A percentile compares a stretch with the other conserved stretches of the same genome.
phyloP scores from a whole-genome alignment of 2,888 invertebrate genomes.

The Furcula furcula region DNA sequence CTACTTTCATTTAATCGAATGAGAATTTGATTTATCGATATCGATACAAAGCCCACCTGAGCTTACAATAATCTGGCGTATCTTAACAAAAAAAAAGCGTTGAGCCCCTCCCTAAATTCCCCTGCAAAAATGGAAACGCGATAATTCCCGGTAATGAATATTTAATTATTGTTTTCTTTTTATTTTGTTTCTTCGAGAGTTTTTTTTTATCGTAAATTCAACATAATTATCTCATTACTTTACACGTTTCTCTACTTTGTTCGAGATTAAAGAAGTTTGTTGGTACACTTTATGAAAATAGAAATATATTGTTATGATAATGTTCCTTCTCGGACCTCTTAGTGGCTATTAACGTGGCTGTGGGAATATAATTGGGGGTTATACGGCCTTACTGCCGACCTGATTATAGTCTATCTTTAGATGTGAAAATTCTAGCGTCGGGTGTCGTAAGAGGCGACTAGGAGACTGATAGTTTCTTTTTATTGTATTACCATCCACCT shows the following conservation, averaged over 20 bases:
- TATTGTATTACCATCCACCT: too few species aligned
- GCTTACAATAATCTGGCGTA: constrained; percentile 14
- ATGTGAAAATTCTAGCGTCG: too few species aligned
- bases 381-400: too few species aligned
- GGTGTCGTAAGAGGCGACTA: too few species aligned
- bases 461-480: too few species aligned
- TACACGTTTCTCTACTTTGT: constrained; percentile 58
- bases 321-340: too few species aligned
- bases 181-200: constrained; percentile 36
- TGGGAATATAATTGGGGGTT: too few species aligned
- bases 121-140: constrained; percentile 49
- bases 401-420: too few species aligned
- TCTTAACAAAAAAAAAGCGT: constrained; percentile 40
- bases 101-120: constrained; percentile 41
- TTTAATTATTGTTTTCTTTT: constrained; percentile 68
- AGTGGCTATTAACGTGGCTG: too few species aligned
- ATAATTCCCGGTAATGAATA: constrained; percentile 71
- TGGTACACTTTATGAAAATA: constrained; percentile 10
- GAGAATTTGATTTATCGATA: constrained; percentile 35
- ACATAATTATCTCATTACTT: constrained; percentile 63
- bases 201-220: constrained; percentile 57
- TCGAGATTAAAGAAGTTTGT: constrained; percentile 25
- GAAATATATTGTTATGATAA: constrained; percentile 19
- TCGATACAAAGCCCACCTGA: constrained; percentile 26
- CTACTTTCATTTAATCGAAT: too few species aligned